Evolutionary conservation across 2,797 vertebrate species (phyloP).

Genomic region (Gobionotothen gibberifrons): DNA sequence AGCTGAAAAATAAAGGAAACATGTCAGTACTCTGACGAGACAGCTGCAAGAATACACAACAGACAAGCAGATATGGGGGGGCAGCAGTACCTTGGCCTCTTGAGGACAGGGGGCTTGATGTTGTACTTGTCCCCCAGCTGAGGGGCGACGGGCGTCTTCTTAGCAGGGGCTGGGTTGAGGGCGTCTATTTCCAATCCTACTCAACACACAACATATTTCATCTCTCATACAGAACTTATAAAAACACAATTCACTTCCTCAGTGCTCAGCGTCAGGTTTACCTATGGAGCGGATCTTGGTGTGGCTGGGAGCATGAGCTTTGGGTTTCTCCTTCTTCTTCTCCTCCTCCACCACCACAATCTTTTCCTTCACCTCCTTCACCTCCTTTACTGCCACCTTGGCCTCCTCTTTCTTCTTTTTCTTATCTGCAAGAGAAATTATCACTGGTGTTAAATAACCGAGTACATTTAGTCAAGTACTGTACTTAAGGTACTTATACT

Average conservation of each 20-base stretch:
- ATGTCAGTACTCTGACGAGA: not conserved
- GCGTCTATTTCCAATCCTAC: constrained; percentile 92
- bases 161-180: constrained; percentile 83
- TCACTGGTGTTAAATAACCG: no score
- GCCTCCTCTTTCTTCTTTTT: constrained; percentile 91
- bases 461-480: no score
- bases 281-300: constrained; percentile 95
- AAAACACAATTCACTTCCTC: not conserved
- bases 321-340: constrained; percentile 93
- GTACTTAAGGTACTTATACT: no score
- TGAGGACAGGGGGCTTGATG: constrained; percentile 92
- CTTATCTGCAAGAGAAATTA: constrained; percentile 79
- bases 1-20: constrained; percentile 31
- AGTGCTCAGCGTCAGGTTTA: constrained; percentile 53
- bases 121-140: constrained; percentile 92
- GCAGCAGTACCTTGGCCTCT: constrained; percentile 87
- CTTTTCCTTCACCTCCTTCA: constrained; percentile 85
- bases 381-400: constrained; percentile 82
- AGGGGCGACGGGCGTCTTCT: constrained; percentile 84
- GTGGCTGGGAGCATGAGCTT: constrained; percentile 94
- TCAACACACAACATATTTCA: constrained; percentile 6
- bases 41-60: not conserved
- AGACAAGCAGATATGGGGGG: not conserved
- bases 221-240: not conserved
- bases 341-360: constrained; percentile 82